Percentiles rank a stretch among this genome's conserved stretches.
phyloP scores from a whole-genome alignment of 1,140 invertebrate species.

The Cydia amplana region DNA sequence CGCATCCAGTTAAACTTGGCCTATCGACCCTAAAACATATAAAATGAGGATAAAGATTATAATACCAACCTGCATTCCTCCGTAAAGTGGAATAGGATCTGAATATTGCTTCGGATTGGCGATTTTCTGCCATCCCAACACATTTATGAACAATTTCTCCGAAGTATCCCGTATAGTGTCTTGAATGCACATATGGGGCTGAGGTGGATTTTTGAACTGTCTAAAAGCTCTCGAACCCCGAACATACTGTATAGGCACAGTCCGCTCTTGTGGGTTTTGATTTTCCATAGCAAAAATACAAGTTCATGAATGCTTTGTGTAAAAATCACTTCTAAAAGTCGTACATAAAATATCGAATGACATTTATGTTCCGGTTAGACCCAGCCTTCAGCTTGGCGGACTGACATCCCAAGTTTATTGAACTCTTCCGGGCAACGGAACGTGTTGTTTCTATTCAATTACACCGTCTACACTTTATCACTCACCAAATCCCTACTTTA shows the following conservation, averaged over 20 bases:
- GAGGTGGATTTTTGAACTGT: slow-evolving; percentile 85
- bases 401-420: slow-evolving; percentile 64
- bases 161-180: slow-evolving; percentile 81
- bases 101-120: slow-evolving; percentile 82
- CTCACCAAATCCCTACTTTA: slow-evolving; percentile 7
- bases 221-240: slow-evolving; percentile 80
- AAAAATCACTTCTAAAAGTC: slow-evolving; percentile 54
- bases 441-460: slow-evolving; percentile 22
- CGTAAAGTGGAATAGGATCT: slow-evolving; percentile 84
- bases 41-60: background rate
- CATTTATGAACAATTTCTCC: slow-evolving; percentile 83
- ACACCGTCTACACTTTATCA: slow-evolving; percentile 27
- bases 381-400: slow-evolving; percentile 37
- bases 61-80: slow-evolving; percentile 83
- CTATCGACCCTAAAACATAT: background rate
- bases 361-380: slow-evolving; percentile 62
- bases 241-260: slow-evolving; percentile 67
- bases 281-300: slow-evolving; percentile 66
- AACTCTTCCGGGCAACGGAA: slow-evolving; percentile 48
- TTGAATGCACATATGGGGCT: slow-evolving; percentile 87
- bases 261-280: slow-evolving; percentile 65
- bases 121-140: slow-evolving; percentile 86
- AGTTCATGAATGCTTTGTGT: slow-evolving; percentile 45
- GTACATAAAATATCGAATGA: slow-evolving; percentile 61
- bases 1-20: background rate